Evolutionary conservation across 2,888 invertebrate genomes (phyloP), one percentile per base, ranked within the genome.

Genomic region (Eutolmus rufibarbis): DNA sequence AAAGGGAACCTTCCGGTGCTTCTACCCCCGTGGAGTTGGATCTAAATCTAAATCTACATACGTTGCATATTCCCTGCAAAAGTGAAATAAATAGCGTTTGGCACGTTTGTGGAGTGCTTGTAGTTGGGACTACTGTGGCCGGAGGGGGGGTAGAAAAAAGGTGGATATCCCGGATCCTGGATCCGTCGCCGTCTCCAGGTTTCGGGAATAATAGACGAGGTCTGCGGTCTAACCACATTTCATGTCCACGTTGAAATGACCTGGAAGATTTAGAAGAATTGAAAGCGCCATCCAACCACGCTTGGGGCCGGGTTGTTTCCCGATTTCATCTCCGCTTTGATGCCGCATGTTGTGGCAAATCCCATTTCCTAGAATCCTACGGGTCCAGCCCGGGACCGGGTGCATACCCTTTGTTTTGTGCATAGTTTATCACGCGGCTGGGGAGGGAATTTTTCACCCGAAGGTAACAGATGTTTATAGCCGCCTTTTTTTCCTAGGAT

Each of bases 81-180:
- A 87, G 84, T 87, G 85, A 85, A 85, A 87, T 85, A 87, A 87
- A 87, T 85, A 56, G 78, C n/a, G 74, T 84, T 85, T 77, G 85
- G 57, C 87, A 85, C 76, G 57, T 77, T 77, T 37, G 34, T 2
- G 19, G 37, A 66, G 23, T 14, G 66, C 23, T 66, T 66, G 66
- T 66, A 66, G 66, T 19, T 66, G 28, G 4, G 9, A 12, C 28
- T 28, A 66, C 12, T 28, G 5, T 23, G 12, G 66, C 66, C 9
- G 16, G 3, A 23, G 28, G 4, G 43, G 2, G 14, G 66, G n/a
- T n/a, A n/a, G n/a, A n/a, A 1, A 28, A 12, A 66, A 57, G 66
- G 66, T 28, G 66, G 66, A 66, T 56, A 8, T 19, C 5, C 7
- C 19, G 56, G 56, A 56, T 56, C 56, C 56, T 1, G 56, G 14